A percentile compares a stretch with the other conserved stretches of the same genome.
These are phyloP conservation scores for Alloplasta piceator DNA, from an alignment of 2,888 invertebrate genomes.

Conservation along the genomic window DNA sequence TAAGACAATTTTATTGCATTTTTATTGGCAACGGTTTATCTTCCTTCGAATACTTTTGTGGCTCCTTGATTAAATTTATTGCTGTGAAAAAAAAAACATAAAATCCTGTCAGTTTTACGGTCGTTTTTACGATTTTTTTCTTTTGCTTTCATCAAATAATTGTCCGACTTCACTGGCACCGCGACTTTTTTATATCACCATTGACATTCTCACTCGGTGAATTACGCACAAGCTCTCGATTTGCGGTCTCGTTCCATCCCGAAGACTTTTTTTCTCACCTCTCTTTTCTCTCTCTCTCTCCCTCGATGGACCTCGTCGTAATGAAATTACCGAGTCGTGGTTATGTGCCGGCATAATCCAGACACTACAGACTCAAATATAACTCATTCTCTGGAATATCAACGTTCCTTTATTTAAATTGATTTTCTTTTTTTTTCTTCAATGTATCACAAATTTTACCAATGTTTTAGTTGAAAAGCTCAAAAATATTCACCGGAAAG, in stretches of 20 bases:
- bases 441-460: no score
- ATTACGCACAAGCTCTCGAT: constrained; percentile 25
- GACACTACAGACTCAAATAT: constrained; percentile 41
- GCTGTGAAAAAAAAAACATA: constrained; percentile 19
- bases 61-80: constrained; percentile 36
- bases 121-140: constrained; percentile 29
- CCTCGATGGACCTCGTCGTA: constrained; percentile 45
- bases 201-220: constrained; percentile 41
- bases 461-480: no score
- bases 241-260: constrained; percentile 33
- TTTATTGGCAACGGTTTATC: constrained; percentile 30
- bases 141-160: constrained; percentile 10
- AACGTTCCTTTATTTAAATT: no score
- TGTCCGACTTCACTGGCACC: constrained; percentile 1
- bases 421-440: no score
- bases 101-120: constrained; percentile 20
- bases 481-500: no score
- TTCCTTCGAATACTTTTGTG: constrained; percentile 18
- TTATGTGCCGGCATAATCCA: constrained; percentile 47
- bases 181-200: constrained; percentile 17
- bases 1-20: background rate
- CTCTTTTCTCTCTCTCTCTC: constrained; percentile 41
- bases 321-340: constrained; percentile 58
- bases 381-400: background rate
- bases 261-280: constrained; percentile 26